Conservation (phyloP, 1,140 invertebrate species). For the Sycophaga agraensis region DNA sequence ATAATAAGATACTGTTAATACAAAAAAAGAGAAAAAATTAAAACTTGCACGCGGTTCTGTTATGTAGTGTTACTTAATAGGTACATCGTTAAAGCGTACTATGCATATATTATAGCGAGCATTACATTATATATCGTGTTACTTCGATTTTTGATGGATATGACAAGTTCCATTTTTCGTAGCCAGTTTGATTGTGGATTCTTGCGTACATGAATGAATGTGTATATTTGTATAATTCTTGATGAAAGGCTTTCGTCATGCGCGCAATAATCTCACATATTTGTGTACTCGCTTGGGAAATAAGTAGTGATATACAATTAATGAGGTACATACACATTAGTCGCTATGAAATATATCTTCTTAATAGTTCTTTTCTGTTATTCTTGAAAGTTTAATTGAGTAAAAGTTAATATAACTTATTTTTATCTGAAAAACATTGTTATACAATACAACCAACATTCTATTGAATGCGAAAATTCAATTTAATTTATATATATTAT, state of each 20-base stretch:
- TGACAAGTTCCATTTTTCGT: constrained; percentile 4
- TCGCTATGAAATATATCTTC: neutral
- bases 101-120: constrained; percentile 12
- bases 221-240: too few relatives aligned
- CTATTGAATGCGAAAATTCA: too few relatives aligned
- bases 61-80: constrained; percentile 14
- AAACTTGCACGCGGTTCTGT: constrained; percentile 15
- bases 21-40: too few relatives aligned
- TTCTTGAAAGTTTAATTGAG: neutral
- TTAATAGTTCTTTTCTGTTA: neutral
- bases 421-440: too few relatives aligned
- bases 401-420: neutral
- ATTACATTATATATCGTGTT: constrained; percentile 23
- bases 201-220: too few relatives aligned
- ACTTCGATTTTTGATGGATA: constrained; percentile 13
- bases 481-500: too few relatives aligned
- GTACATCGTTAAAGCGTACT: constrained; percentile 16
- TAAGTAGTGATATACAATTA: constrained; percentile 2
- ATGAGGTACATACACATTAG: constrained; percentile 18
- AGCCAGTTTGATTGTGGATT: too few relatives aligned
- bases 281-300: neutral
- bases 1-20: too few relatives aligned
- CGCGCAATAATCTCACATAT: neutral
- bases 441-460: too few relatives aligned
- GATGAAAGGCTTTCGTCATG: too few relatives aligned